Conservation (phyloP, 1,140 invertebrate species). For the Trypoxylus dichotomus region DNA sequence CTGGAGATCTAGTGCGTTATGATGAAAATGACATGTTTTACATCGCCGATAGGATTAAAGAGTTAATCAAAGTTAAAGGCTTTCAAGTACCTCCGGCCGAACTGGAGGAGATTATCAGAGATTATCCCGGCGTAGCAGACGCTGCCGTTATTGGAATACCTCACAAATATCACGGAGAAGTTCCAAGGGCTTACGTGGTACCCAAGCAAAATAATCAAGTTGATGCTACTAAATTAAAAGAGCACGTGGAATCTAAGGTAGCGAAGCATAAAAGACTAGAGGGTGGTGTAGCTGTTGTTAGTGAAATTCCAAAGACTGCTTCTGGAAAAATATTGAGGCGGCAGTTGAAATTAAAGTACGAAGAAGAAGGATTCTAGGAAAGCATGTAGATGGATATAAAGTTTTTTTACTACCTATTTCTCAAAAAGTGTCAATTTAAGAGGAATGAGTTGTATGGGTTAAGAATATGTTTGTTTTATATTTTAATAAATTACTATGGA, state of each 20-base stretch:
- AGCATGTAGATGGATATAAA: no score
- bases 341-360: slow-evolving; percentile 54
- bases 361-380: slow-evolving; percentile 1
- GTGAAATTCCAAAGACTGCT: slow-evolving; percentile 63
- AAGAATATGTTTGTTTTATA: no score
- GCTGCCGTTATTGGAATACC: slow-evolving; percentile 83
- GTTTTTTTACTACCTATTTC: no score
- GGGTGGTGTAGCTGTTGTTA: slow-evolving; percentile 59
- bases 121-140: slow-evolving; percentile 75
- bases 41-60: slow-evolving; percentile 78
- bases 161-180: slow-evolving; percentile 70
- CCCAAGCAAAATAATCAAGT: slow-evolving; percentile 50
- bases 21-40: slow-evolving; percentile 66
- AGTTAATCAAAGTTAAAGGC: slow-evolving; percentile 84
- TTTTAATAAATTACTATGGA: no score
- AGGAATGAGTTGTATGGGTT: no score
- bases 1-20: slow-evolving; percentile 73
- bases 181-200: slow-evolving; percentile 73
- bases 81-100: slow-evolving; percentile 87
- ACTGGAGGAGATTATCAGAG: slow-evolving; percentile 78
- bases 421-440: no score
- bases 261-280: slow-evolving; percentile 52
- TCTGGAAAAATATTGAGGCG: slow-evolving; percentile 66
- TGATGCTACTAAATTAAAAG: slow-evolving; percentile 52
- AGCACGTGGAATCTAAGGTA: slow-evolving; percentile 52